Evolutionary conservation across 2,888 invertebrate genomes (phyloP).

Genomic region (Diaperis boleti): DNA sequence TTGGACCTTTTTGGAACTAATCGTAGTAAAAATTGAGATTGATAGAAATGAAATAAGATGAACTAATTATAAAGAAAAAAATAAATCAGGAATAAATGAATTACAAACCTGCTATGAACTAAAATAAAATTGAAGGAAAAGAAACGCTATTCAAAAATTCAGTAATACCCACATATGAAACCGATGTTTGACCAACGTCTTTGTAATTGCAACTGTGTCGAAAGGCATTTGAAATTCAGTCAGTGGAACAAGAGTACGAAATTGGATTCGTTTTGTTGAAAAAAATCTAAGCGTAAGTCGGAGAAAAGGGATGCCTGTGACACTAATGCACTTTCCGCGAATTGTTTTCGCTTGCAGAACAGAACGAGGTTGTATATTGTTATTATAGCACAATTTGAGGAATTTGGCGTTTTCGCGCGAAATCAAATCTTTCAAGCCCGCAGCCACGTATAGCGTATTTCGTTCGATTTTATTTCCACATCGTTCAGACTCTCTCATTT

Average conservation of each 20-base stretch:
- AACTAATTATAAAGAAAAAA: no score
- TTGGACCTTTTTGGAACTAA: no score
- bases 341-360: conserved; percentile 46
- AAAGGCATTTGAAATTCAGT: conserved; percentile 10
- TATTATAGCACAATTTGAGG: conserved; percentile 49
- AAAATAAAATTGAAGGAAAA: no score
- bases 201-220: conserved; percentile 1
- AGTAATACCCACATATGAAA: no score
- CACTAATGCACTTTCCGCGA: conserved; percentile 38
- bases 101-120: no score
- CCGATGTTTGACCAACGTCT: no score
- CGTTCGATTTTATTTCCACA: conserved; percentile 51
- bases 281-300: conserved; percentile 25
- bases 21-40: no score
- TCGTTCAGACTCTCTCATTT: conserved; percentile 52
- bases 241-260: conserved; percentile 5
- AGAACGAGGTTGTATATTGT: conserved; percentile 47
- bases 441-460: conserved; percentile 49
- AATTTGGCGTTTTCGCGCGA: conserved; percentile 48
- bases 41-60: no score
- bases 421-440: conserved; percentile 52
- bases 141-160: no score
- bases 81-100: no score
- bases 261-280: conserved; percentile 28
- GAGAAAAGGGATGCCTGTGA: conserved; percentile 30